Evolutionary conservation across 2,888 invertebrate genomes (phyloP).

Genomic region (Lordiphosa andalusiaca): DNA sequence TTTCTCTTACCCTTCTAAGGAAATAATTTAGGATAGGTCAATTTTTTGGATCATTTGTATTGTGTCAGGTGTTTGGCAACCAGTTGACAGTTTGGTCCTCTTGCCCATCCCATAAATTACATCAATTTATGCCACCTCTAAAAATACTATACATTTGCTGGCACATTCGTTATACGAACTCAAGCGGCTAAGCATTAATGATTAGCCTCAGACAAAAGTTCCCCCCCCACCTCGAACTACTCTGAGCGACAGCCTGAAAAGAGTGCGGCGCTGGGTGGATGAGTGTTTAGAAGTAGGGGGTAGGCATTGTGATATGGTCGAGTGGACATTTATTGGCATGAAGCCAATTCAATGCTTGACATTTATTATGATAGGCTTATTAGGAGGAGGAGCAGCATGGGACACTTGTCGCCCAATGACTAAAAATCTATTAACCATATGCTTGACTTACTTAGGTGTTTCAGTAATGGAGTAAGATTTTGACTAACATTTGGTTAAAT

Average conservation of each 20-base stretch:
- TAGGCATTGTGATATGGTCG: constrained; percentile 33
- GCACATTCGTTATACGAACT: constrained; percentile 54
- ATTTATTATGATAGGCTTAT: constrained; percentile 74
- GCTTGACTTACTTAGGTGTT: constrained; percentile 5
- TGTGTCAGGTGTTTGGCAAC: constrained; percentile 55
- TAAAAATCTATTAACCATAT: constrained; percentile 42
- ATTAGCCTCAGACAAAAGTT: constrained; percentile 46
- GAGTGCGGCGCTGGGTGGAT: neutral
- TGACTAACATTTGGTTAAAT: no score
- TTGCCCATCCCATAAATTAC: constrained; percentile 10
- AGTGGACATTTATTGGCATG: constrained; percentile 55
- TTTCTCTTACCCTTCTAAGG: neutral
- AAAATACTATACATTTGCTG: constrained; percentile 18
- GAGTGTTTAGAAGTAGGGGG: neutral
- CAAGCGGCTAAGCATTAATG: constrained; percentile 57
- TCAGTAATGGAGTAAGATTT: no score
- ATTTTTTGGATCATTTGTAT: constrained; percentile 26
- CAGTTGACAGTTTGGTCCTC: constrained; percentile 22
- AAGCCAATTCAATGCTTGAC: constrained; percentile 67
- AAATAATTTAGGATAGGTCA: constrained; percentile 27
- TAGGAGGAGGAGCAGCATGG: constrained; percentile 49
- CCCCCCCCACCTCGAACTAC: constrained; percentile 22
- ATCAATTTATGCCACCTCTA: constrained; percentile 37
- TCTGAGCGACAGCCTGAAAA: constrained; percentile 34
- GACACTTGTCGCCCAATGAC: constrained; percentile 29